Evolutionary conservation across 2,797 vertebrate genomes (phyloP).

Genomic region (Botia almorhae): DNA sequence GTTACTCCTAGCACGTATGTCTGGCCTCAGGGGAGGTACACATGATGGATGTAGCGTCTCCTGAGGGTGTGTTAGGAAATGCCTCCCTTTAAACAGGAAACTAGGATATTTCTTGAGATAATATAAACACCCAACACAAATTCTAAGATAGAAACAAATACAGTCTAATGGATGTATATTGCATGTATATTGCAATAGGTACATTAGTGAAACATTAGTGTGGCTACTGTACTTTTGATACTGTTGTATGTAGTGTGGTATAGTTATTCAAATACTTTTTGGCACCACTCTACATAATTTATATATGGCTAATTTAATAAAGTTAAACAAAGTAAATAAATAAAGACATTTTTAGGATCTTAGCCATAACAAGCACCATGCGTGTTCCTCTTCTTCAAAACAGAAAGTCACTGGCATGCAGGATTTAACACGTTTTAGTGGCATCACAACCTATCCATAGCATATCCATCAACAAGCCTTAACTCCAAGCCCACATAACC

Average conservation of each 20-base stretch:
- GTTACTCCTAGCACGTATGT: background rate
- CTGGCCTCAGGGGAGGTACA: slow-evolving; percentile 6
- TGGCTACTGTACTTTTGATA: too few species aligned
- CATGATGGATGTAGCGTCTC: slow-evolving; percentile 63
- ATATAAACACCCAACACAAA: slow-evolving; percentile 23
- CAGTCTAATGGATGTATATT: too few species aligned
- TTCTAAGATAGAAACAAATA: slow-evolving; percentile 33
- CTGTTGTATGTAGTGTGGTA: background rate
- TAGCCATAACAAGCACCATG: background rate
- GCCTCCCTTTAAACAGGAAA: slow-evolving; percentile 73
- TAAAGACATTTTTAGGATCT: too few species aligned
- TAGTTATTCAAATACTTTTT: background rate
- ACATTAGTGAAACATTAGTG: too few species aligned
- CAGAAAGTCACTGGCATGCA: background rate
- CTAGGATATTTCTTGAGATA: slow-evolving; percentile 60
- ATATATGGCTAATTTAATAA: too few species aligned
- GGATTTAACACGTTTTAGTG: background rate
- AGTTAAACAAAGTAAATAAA: too few species aligned
- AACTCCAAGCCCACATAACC: background rate
- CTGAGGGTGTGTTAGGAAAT: slow-evolving; percentile 68
- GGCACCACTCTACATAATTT: background rate
- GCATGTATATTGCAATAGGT: too few species aligned
- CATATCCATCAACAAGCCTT: slow-evolving; percentile 36
- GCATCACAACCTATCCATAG: slow-evolving; percentile 59
- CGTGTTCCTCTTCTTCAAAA: background rate